phyloP scores from a whole-genome alignment of 1,140 invertebrate species.

The Solen grandis region DNA sequence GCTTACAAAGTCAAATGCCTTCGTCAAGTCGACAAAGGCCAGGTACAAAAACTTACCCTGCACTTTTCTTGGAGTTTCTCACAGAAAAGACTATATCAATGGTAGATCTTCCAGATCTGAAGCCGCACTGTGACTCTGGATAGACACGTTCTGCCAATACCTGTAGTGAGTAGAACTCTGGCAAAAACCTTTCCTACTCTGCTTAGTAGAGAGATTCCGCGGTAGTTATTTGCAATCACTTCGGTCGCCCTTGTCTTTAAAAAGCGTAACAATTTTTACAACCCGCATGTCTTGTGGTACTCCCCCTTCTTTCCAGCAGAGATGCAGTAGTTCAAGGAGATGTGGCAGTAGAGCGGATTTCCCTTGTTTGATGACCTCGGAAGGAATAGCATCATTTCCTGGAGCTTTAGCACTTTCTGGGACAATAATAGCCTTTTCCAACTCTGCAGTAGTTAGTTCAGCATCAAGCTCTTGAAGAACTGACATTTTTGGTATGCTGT shows the following conservation, averaged over 20 bases:
- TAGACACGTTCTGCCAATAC: too few species aligned
- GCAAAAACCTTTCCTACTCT: too few species aligned
- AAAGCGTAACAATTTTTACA: conserved; percentile 56
- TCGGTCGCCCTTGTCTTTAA: conserved; percentile 62
- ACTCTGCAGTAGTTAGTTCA: background rate
- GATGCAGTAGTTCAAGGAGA: too few species aligned
- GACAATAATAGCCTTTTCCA: too few species aligned
- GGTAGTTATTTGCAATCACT: too few species aligned
- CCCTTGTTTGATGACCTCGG: background rate
- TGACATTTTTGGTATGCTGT: too few species aligned
- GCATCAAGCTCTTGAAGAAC: too few species aligned
- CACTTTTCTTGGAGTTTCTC: conserved; percentile 18
- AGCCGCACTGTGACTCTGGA: too few species aligned
- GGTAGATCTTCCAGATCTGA: conserved; percentile 10
- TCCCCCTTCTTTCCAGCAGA: conserved; percentile 41
- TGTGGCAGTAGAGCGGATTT: too few species aligned
- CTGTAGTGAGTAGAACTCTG: too few species aligned
- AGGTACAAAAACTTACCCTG: conserved; percentile 25
- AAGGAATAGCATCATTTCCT: background rate
- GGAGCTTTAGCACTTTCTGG: conserved; percentile 14
- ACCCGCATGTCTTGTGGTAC: conserved; percentile 59
- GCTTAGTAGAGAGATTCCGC: too few species aligned
- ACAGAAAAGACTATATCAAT: conserved; percentile 38
- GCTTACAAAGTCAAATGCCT: conserved; percentile 39
- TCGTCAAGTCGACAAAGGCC: conserved; percentile 32